Evolutionary conservation across 1,140 invertebrate genomes (phyloP).

Genomic region (Drosophila lowei): DNA sequence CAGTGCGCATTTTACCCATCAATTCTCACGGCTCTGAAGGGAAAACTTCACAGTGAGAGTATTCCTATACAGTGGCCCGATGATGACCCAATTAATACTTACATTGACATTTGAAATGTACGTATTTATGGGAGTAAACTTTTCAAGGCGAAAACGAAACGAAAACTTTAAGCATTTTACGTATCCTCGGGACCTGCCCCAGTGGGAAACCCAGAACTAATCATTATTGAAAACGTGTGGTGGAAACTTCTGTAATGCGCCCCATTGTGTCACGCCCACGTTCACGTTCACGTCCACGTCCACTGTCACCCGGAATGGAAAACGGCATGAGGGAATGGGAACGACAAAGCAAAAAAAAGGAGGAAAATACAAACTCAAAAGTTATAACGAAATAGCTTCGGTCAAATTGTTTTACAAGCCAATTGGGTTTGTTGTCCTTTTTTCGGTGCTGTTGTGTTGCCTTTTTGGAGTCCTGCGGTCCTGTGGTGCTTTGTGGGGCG

Average conservation of each 20-base stretch:
- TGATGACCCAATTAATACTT: slow-evolving; percentile 51
- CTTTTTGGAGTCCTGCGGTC: slow-evolving; percentile 19
- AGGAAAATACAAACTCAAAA: slow-evolving; percentile 35
- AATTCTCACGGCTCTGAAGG: slow-evolving; percentile 10
- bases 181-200: slow-evolving; percentile 4
- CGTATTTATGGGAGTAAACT: slow-evolving; percentile 56
- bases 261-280: slow-evolving; percentile 36
- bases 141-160: slow-evolving; percentile 7
- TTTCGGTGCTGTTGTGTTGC: slow-evolving; percentile 15
- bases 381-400: slow-evolving; percentile 70
- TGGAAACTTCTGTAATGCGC: slow-evolving; percentile 48
- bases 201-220: slow-evolving; percentile 49
- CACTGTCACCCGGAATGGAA: slow-evolving; percentile 18
- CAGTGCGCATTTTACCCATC: slow-evolving; percentile 32
- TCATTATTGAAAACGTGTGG: slow-evolving; percentile 73
- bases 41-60: slow-evolving; percentile 23
- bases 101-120: slow-evolving; percentile 39
- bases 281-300: background rate
- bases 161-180: slow-evolving; percentile 36
- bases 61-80: slow-evolving; percentile 4
- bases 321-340: background rate
- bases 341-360: background rate
- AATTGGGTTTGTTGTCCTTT: slow-evolving; percentile 56
- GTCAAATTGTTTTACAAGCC: slow-evolving; percentile 70
- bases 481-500: slow-evolving; percentile 33